Base-by-base conservation (phyloP, 2,113 vertebrate species). In the Tiliqua scincoides region DNA sequence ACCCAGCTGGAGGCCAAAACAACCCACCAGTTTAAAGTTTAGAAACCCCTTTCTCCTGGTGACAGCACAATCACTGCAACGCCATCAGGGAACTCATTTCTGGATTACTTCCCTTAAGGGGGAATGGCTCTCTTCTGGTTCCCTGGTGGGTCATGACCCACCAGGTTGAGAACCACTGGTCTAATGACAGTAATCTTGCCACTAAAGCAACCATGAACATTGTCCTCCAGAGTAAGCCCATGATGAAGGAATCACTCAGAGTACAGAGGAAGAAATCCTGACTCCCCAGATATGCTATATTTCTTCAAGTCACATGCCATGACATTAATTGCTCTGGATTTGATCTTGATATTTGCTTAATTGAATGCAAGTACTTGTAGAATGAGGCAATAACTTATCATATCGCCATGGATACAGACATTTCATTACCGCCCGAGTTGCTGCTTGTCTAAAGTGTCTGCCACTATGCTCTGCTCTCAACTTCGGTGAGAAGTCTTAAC, bases 311-410 rank as follows among this genome's bases (percentile, higher is more conserved):
- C 37, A 27, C 0, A 62, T 84, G 71, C 23, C 3, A 62, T 65
- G 74, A 65, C 74, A 74, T 75, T 63, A n/a, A 30, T 73, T 74
- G 54, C 57, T 83, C 35, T 43, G 9, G 27, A 9, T 84, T 75
- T 84, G 43, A 62, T 63, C 25, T 65, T 65, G 48, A 12, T 67
- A n/a, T 84, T 84, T 84, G 73, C 40, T 67, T 76, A 67, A 67
- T 67, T 84, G 62, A 84, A 77, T 76, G 61, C 73, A 84, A n/a
- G 62, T 67, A 77, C 32, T 35, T 84, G 83, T 77, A 76, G 40
- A 84, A 35, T 63, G 37, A 77, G 75, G 61, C 73, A 76, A 84
- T 67, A 65, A 67, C 67, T 77, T 65, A 21, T 67, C 67, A 52
- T 37, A 67, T 67, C 52, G 83, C 43, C 62, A 82, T 54, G 63